Conservation (phyloP, 2,888 invertebrate genomes). For the Oscheius sp. region DNA sequence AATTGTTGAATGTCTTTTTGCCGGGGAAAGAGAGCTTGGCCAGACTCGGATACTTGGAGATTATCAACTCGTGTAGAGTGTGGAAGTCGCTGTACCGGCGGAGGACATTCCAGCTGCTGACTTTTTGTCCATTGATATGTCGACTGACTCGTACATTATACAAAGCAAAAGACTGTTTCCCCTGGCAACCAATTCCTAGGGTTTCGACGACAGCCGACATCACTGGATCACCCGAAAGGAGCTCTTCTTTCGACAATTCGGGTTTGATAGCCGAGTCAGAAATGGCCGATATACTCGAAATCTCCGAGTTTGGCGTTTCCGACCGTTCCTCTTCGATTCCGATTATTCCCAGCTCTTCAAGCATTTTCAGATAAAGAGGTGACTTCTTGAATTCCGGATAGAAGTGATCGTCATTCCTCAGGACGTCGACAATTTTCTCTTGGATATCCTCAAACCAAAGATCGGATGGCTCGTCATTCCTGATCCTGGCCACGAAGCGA, state of each 20-base stretch:
- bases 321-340: conserved; percentile 32
- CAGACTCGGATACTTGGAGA: conserved; percentile 84
- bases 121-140: conserved; percentile 46
- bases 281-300: conserved; percentile 23
- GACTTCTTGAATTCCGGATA: conserved; percentile 81
- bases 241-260: conserved; percentile 21
- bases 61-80: conserved; percentile 85
- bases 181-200: conserved; percentile 71
- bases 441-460: conserved; percentile 88
- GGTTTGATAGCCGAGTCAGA: conserved; percentile 6
- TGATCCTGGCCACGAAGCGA: conserved; percentile 79
- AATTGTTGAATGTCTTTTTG: conserved; percentile 93
- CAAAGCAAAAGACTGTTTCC: conserved; percentile 70
- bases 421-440: conserved; percentile 73
- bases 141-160: conserved; percentile 69
- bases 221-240: conserved; percentile 40
- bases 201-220: conserved; percentile 62
- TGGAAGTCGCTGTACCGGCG: conserved; percentile 93
- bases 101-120: conserved; percentile 84
- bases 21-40: conserved; percentile 86
- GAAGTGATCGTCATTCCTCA: conserved; percentile 79
- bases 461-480: conserved; percentile 80
- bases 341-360: conserved; percentile 81
- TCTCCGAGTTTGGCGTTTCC: conserved; percentile 33
- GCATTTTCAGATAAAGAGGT: conserved; percentile 80